phyloP scores from a whole-genome alignment of 2,113 vertebrate species.

The Hippocampus abdominalis region DNA sequence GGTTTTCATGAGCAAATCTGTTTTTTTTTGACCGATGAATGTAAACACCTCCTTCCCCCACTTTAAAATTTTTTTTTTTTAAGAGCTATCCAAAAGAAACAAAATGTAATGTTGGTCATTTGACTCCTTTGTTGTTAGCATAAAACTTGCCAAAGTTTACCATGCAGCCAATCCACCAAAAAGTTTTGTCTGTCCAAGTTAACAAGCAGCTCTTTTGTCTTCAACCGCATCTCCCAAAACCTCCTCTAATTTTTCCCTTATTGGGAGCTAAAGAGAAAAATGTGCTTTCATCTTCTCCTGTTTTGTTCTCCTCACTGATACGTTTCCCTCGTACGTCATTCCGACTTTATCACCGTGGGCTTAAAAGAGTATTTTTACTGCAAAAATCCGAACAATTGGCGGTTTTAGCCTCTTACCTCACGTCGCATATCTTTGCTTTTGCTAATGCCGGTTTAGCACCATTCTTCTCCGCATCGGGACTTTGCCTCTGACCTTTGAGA shows the following conservation, averaged over 20 bases:
- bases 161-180: neutral
- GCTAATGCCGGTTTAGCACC: neutral
- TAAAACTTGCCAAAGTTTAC: constrained; percentile 1
- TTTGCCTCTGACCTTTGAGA: constrained; percentile 22
- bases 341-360: neutral
- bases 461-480: neutral
- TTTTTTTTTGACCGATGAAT: too few species aligned
- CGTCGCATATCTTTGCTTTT: constrained; percentile 1
- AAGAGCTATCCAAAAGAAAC: too few species aligned
- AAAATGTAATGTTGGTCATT: too few species aligned
- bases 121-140: too few species aligned
- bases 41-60: too few species aligned
- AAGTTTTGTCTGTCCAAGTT: constrained; percentile 6
- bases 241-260: neutral
- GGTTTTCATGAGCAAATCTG: too few species aligned
- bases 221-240: neutral
- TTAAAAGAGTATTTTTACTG: constrained; percentile 28
- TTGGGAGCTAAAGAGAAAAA: constrained; percentile 12
- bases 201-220: constrained; percentile 1
- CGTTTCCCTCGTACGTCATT: neutral
- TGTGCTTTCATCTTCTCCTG: neutral
- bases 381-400: constrained; percentile 5
- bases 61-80: too few species aligned
- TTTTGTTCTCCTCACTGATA: neutral
- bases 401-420: constrained; percentile 13